phyloP scores from a whole-genome alignment of 2,888 invertebrate species.

The Stenchaetothrips biformis region DNA sequence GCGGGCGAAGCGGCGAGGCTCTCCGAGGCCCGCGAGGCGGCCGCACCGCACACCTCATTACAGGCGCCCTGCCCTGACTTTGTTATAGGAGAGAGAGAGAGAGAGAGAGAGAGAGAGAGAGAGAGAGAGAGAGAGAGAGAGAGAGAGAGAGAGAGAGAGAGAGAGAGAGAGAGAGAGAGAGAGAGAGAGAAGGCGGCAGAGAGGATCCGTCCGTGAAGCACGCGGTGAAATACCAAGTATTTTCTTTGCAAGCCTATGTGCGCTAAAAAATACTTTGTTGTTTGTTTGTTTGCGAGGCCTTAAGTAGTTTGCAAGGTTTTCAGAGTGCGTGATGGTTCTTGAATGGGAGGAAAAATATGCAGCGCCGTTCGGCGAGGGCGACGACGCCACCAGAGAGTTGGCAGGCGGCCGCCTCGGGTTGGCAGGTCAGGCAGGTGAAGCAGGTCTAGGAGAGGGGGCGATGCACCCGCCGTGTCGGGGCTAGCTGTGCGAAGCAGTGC shows the following conservation, averaged over 20 bases:
- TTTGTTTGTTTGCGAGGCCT: too few relatives aligned
- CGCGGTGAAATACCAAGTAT: too few relatives aligned
- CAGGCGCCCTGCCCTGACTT: not conserved
- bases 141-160: not conserved
- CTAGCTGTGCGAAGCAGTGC: not conserved
- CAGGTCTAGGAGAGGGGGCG: not conserved
- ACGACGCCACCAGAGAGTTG: too few relatives aligned
- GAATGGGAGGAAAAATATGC: too few relatives aligned
- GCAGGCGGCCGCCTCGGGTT: too few relatives aligned
- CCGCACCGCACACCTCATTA: not conserved
- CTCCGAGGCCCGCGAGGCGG: not conserved
- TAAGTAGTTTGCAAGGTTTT: too few relatives aligned
- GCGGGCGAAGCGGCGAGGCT: not conserved
- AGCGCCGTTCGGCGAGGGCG: too few relatives aligned
- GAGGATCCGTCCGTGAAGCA: not conserved
- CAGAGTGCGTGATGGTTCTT: too few relatives aligned
- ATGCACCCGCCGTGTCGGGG: not conserved
- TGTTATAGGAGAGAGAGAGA: not conserved
- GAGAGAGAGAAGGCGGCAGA: not conserved
- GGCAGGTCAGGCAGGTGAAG: not conserved
- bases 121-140: too few relatives aligned
- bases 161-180: not conserved
- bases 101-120: too few relatives aligned
- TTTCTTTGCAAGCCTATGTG: too few relatives aligned
- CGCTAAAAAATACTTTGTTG: too few relatives aligned